A percentile compares a stretch with the other conserved stretches of the same genome.
These are phyloP conservation scores for Bubo scandiacus DNA, from an alignment of 2,113 vertebrate species.

Conservation along the genomic window DNA sequence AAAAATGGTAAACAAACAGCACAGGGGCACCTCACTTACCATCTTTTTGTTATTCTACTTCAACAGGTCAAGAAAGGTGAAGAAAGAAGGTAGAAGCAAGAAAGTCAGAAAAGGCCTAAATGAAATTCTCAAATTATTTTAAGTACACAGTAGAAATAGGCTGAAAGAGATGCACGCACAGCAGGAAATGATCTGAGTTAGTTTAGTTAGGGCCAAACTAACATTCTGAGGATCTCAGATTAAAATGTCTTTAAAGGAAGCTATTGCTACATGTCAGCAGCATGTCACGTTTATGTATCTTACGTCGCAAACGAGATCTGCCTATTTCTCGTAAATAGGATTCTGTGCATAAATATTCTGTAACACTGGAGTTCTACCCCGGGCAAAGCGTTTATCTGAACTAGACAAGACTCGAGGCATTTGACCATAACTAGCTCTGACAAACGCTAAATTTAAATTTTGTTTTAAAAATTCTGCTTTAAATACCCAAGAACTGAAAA, in stretches of 20 bases:
- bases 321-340: not conserved
- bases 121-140: constrained; percentile 77
- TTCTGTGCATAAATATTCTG: not conserved
- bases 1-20: constrained; percentile 78
- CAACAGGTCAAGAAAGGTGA: constrained; percentile 87
- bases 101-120: constrained; percentile 81
- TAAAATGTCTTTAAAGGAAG: not conserved
- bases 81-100: constrained; percentile 85
- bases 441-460: not conserved
- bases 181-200: constrained; percentile 61
- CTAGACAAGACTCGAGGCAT: not conserved
- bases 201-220: constrained; percentile 64
- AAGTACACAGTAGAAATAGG: constrained; percentile 78
- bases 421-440: not conserved
- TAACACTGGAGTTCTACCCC: not conserved
- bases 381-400: not conserved
- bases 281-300: not conserved
- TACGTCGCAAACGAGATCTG: not conserved
- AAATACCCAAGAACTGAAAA: not conserved
- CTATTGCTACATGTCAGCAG: not conserved
- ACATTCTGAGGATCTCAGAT: not conserved
- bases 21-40: constrained; percentile 92
- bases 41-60: constrained; percentile 98
- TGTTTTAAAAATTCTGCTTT: not conserved
- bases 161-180: constrained; percentile 70